Evolutionary conservation across 2,888 invertebrate species (phyloP), one percentile per base, ranked within the genome.

Genomic region (Xanthorhoe spadicearia): DNA sequence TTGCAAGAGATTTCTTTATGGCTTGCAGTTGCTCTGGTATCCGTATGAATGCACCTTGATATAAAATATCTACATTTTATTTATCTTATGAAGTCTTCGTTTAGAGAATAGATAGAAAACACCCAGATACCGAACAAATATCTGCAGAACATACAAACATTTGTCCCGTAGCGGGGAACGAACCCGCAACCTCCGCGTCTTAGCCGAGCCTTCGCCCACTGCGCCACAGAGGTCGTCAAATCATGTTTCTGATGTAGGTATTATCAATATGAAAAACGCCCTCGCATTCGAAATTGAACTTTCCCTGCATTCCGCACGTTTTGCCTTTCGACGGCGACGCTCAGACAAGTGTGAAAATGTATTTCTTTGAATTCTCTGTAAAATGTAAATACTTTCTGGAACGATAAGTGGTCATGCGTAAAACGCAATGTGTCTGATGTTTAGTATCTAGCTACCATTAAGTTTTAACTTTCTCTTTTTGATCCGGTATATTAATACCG

Each of bases 1-100:
- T 64, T 56, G 63, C 38, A 38, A 18, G 49, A 55, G 50, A 67
- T 54, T 61, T 60, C 32, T 65, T 52, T 65, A 48, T 18, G 32
- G 13, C 15, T 38, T 61, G 59, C 50, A 51, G 43, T 46, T 55
- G 35, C 19, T 7, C 51, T 18, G 19, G 32, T 57, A 61, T 43
- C 38, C 13, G 13, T 38, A 10, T 2, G 10, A 43, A 43, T 43
- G 38, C 38, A 13, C 2, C 38, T 43, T 43, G 13, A 13, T 13
- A 13, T 43, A 38, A 38, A 38, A 8, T 38, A 43, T 43, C 13
- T 32, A 43, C 13, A 43, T 3, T 13, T 43, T 43, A 43, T 43
- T 43, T 43, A 43, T 43, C n/a, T n/a, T n/a, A n/a, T n/a, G n/a
- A n/a, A n/a, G n/a, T n/a, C n/a, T n/a, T n/a, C n/a, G n/a, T n/a